A percentile compares a stretch with the other conserved stretches of the same genome.
Conservation (phyloP, 2,888 invertebrate species). For the Metopia argyrocephala region DNA sequence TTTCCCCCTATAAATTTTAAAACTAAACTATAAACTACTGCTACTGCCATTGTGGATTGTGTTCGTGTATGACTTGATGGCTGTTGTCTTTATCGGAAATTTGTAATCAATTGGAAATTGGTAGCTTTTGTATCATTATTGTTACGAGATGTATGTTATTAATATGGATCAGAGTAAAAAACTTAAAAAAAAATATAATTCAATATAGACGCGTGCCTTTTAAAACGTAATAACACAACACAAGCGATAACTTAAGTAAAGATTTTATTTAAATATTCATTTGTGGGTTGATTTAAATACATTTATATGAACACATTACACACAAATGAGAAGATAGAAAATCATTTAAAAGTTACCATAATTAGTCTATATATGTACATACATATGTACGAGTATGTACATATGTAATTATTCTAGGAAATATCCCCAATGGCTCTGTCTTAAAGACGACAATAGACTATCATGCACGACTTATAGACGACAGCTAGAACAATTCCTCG, state of each 20-base stretch:
- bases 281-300: constrained; percentile 50
- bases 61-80: not conserved
- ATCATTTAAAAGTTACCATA: too few species aligned
- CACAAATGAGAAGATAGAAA: too few species aligned
- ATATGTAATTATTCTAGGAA: too few species aligned
- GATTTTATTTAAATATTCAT: constrained; percentile 15
- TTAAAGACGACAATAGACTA: too few species aligned
- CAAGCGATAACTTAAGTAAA: constrained; percentile 2
- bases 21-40: too few species aligned
- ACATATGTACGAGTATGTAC: too few species aligned
- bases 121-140: constrained; percentile 20
- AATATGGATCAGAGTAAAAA: constrained; percentile 32
- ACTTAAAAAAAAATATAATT: constrained; percentile 2
- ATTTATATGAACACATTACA: too few species aligned
- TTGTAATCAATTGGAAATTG: constrained; percentile 49
- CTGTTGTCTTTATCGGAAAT: constrained; percentile 40
- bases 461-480: too few species aligned
- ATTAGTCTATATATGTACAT: too few species aligned
- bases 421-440: too few species aligned
- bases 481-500: too few species aligned
- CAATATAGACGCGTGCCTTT: constrained; percentile 51
- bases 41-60: constrained; percentile 5
- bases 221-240: constrained; percentile 18
- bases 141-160: not conserved
- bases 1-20: too few species aligned